Percentiles rank a stretch among this genome's conserved stretches.
Evolutionary conservation across 2,888 invertebrate genomes (phyloP).

Genomic region (Scaptomyza cyrtandrae): DNA sequence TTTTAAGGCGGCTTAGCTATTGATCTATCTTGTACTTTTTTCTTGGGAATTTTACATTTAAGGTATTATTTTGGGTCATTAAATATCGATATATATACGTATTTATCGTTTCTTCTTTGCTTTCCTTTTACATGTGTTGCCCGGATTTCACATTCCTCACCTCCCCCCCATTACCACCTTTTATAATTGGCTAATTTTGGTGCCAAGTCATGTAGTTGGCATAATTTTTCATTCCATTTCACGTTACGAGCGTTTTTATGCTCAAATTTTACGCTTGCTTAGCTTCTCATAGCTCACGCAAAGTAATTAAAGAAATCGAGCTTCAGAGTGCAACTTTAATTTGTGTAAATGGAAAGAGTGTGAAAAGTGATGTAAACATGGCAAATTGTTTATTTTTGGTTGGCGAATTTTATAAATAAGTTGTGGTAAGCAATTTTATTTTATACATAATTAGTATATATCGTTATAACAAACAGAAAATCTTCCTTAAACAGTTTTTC

Average conservation of each 20-base stretch:
- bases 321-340: background rate
- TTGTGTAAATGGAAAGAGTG: background rate
- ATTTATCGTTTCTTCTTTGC: background rate
- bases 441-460: too few species aligned
- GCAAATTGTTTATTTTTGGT: too few species aligned
- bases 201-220: slow-evolving; percentile 67
- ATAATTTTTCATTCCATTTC: slow-evolving; percentile 48
- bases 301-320: slow-evolving; percentile 30
- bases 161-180: slow-evolving; percentile 8
- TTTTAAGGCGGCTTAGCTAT: slow-evolving; percentile 45
- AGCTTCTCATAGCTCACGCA: slow-evolving; percentile 20
- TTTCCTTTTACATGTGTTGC: slow-evolving; percentile 42
- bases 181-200: slow-evolving; percentile 61
- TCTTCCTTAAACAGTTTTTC: too few species aligned
- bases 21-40: slow-evolving; percentile 1
- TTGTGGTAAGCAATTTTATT: too few species aligned
- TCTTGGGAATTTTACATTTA: background rate
- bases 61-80: slow-evolving; percentile 15
- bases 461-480: too few species aligned
- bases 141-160: slow-evolving; percentile 1
- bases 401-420: too few species aligned
- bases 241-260: slow-evolving; percentile 35
- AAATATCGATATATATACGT: background rate
- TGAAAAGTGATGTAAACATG: slow-evolving; percentile 16
- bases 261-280: slow-evolving; percentile 56